Evolutionary conservation across 1,140 invertebrate genomes (phyloP).

Genomic region (Drosophila truncata): DNA sequence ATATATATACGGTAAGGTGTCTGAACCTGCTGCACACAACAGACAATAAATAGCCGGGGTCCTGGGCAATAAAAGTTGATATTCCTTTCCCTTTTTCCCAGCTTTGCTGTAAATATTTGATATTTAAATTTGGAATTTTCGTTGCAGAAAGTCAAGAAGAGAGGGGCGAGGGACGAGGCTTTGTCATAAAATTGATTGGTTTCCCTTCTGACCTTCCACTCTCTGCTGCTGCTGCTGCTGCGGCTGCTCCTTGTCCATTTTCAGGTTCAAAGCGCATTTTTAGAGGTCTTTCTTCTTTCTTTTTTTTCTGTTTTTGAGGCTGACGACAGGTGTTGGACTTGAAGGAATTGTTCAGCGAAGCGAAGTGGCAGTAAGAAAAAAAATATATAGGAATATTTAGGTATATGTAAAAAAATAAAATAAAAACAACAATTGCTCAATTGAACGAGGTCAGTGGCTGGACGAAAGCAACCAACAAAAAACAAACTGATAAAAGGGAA

Average conservation of each 20-base stretch:
- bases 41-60: constrained; percentile 68
- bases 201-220: constrained; percentile 10
- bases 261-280: constrained; percentile 60
- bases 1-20: constrained; percentile 59
- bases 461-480: constrained; percentile 16
- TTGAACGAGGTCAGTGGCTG: constrained; percentile 64
- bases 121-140: constrained; percentile 67
- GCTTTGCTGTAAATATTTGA: constrained; percentile 50
- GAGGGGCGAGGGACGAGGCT: constrained; percentile 27
- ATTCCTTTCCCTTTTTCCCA: constrained; percentile 13
- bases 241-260: constrained; percentile 28
- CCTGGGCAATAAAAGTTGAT: constrained; percentile 64
- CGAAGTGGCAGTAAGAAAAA: constrained; percentile 22
- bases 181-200: constrained; percentile 74
- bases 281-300: constrained; percentile 10
- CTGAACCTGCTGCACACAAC: constrained; percentile 58
- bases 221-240: neutral
- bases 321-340: constrained; percentile 44
- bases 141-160: constrained; percentile 17
- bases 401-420: constrained; percentile 36
- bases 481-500: constrained; percentile 11
- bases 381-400: constrained; percentile 1
- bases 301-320: constrained; percentile 5
- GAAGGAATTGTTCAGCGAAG: constrained; percentile 41
- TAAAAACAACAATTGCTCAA: constrained; percentile 53